Evolutionary conservation across 2,888 invertebrate species (phyloP).

Genomic region (Acronicta aceris): DNA sequence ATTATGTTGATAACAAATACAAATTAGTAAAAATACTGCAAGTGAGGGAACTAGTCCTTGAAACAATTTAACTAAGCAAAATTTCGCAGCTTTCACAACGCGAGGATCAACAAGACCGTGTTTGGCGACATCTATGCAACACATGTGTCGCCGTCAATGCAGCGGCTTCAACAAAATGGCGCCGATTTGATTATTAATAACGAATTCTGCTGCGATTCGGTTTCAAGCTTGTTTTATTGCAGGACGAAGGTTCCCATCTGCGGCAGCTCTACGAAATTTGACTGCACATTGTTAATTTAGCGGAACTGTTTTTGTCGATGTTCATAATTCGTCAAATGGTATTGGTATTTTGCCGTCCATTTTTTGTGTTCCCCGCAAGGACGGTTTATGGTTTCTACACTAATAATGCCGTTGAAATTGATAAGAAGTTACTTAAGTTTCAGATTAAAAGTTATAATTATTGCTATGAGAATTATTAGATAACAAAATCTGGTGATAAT

Average conservation of each 20-base stretch:
- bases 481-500: constrained; percentile 3
- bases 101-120: constrained; percentile 32
- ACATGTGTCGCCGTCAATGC: constrained; percentile 64
- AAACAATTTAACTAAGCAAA: constrained; percentile 11
- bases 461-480: constrained; percentile 6
- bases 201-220: constrained; percentile 80
- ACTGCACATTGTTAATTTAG: constrained; percentile 81
- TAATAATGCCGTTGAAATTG: constrained; percentile 29
- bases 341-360: constrained; percentile 49
- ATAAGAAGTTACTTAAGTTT: constrained; percentile 20
- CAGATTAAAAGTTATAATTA: constrained; percentile 2
- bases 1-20: no score
- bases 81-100: constrained; percentile 20
- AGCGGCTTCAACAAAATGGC: constrained; percentile 80
- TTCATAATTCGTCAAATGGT: constrained; percentile 63
- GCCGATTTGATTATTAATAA: constrained; percentile 87
- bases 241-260: constrained; percentile 80
- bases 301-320: constrained; percentile 78
- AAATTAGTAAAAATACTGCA: no score
- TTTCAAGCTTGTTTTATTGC: constrained; percentile 80
- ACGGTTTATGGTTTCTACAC: constrained; percentile 46
- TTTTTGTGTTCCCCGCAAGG: constrained; percentile 45
- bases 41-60: neutral
- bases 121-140: constrained; percentile 58
- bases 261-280: constrained; percentile 77